Evolutionary conservation across 2,113 vertebrate species (phyloP).

Genomic region (Plecotus auritus): DNA sequence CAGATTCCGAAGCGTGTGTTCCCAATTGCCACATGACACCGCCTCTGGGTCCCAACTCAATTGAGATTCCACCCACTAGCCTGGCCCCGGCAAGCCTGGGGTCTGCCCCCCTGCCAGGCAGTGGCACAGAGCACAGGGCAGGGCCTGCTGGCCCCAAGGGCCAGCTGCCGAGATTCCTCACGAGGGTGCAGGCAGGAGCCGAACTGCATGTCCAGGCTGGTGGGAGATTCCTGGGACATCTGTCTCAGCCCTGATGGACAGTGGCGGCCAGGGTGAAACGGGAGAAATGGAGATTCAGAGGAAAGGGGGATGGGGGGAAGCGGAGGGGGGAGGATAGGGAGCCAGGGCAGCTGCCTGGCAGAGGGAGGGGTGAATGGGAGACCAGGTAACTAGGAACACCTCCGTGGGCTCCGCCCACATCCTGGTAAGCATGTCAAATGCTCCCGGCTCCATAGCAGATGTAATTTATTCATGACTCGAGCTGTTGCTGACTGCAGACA

Average conservation of each 20-base stretch:
- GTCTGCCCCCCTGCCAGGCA: background rate
- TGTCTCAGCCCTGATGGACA: background rate
- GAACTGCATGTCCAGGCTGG: background rate
- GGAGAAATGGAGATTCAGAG: background rate
- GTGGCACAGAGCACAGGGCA: background rate
- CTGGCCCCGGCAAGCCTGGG: background rate
- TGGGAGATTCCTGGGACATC: slow-evolving; percentile 29
- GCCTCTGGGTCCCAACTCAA: background rate
- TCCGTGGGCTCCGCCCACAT: background rate
- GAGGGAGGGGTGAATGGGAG: background rate
- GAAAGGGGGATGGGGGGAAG: background rate
- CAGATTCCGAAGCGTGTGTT: background rate
- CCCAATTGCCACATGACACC: background rate
- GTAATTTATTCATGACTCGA: background rate
- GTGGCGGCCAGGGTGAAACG: background rate
- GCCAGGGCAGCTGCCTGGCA: rapidly evolving
- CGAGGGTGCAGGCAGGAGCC: background rate
- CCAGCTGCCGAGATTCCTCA: slow-evolving; percentile 38
- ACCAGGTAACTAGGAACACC: background rate
- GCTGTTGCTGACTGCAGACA: background rate
- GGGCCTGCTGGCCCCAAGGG: background rate
- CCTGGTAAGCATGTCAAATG: rapidly evolving
- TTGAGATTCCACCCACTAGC: background rate
- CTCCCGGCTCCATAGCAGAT: background rate
- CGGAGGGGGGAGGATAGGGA: background rate